phyloP scores from a whole-genome alignment of 2,113 vertebrate genomes.

The Parus major region DNA sequence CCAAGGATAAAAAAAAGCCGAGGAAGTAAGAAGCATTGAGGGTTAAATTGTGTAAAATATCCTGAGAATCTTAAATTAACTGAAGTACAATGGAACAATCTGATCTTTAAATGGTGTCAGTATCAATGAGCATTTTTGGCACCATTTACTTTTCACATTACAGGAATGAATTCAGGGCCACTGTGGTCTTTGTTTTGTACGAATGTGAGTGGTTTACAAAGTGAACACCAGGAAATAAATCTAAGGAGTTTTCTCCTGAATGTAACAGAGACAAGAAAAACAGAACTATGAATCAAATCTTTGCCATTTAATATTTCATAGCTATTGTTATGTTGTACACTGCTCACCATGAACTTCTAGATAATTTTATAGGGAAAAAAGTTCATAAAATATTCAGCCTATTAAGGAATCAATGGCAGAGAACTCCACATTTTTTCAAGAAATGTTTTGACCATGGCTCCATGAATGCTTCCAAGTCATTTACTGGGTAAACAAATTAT shows the following conservation, averaged over 20 bases:
- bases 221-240: neutral
- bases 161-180: neutral
- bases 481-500: neutral
- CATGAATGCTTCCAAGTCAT: neutral
- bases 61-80: neutral
- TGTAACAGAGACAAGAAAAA: neutral
- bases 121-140: neutral
- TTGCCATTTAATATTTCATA: neutral
- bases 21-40: neutral
- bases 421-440: neutral
- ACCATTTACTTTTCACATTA: neutral
- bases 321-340: neutral
- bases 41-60: neutral
- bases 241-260: neutral
- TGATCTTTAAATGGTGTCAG: neutral
- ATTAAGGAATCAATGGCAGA: neutral
- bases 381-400: neutral
- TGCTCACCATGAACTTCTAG: neutral
- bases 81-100: neutral
- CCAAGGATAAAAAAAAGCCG: neutral
- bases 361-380: neutral
- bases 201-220: neutral
- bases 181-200: neutral
- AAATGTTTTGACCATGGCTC: neutral
- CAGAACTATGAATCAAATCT: neutral